A percentile compares a stretch with the other conserved stretches of the same genome.
These are phyloP conservation scores for Quadriops clusia DNA, from an alignment of 2,888 invertebrate species.

Conservation along the genomic window DNA sequence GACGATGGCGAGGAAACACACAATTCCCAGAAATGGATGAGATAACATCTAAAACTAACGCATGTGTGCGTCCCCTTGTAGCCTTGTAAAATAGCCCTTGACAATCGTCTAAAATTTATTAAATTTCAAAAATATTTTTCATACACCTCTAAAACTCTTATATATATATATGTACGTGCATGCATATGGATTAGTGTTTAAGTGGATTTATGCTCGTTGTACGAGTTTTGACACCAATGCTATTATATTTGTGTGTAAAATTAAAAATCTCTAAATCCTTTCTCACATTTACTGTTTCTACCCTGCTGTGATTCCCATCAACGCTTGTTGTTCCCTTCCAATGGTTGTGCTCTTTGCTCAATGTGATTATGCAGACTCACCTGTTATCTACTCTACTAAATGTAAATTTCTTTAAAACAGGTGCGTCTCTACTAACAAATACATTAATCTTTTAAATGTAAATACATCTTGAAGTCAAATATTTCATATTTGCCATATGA, in stretches of 20 bases:
- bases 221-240: constrained; percentile 11
- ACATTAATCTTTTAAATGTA: constrained; percentile 6
- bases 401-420: no score
- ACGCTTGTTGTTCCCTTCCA: constrained; percentile 26
- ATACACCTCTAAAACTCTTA: no score
- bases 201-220: constrained; percentile 2
- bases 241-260: constrained; percentile 4
- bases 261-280: constrained; percentile 5
- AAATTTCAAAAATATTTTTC: constrained; percentile 28
- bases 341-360: constrained; percentile 34
- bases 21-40: no score
- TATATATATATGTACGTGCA: constrained; percentile 15
- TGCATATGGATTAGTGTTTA: constrained; percentile 8
- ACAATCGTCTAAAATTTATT: constrained; percentile 30
- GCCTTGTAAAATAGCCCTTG: constrained; percentile 33
- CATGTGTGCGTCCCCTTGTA: constrained; percentile 29
- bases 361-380: constrained; percentile 16
- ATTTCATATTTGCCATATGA: constrained; percentile 26
- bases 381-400: no score
- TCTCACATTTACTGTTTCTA: constrained; percentile 18
- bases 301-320: constrained; percentile 30
- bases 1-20: no score
- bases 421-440: no score
- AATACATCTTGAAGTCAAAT: constrained; percentile 19
- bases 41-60: no score